Conservation (phyloP, 2,797 vertebrate species). For the Atherinosoma microstoma region DNA sequence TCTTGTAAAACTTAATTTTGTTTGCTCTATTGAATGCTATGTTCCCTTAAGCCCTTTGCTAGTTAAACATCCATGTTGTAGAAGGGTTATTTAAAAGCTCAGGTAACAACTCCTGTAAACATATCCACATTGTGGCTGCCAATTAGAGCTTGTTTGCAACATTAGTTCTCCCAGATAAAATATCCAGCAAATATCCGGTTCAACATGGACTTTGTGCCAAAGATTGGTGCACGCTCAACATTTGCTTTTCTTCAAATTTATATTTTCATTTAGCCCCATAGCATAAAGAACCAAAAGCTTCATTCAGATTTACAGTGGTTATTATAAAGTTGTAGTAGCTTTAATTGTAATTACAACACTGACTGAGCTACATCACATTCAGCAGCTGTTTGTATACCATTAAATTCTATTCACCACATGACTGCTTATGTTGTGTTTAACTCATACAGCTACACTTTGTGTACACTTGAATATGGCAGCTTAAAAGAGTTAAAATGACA, state of each 20-base stretch:
- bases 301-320: background rate
- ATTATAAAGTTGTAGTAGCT: background rate
- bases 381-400: background rate
- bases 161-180: constrained; percentile 18
- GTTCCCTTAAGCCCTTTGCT: constrained; percentile 6
- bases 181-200: constrained; percentile 43
- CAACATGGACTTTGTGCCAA: background rate
- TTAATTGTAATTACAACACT: constrained; percentile 1
- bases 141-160: constrained; percentile 24
- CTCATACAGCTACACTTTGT: background rate
- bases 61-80: constrained; percentile 33
- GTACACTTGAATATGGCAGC: background rate
- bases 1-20: constrained; percentile 42
- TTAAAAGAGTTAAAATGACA: background rate
- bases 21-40: constrained; percentile 25
- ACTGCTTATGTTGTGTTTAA: background rate
- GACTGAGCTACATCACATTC: background rate
- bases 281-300: background rate
- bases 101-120: constrained; percentile 48
- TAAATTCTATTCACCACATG: background rate
- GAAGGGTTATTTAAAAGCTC: constrained; percentile 19
- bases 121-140: constrained; percentile 12
- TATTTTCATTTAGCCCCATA: background rate
- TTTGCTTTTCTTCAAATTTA: background rate
- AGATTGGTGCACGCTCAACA: background rate